Evolutionary conservation across 2,797 vertebrate genomes (phyloP).

Genomic region (Sebastes trivittatus): DNA sequence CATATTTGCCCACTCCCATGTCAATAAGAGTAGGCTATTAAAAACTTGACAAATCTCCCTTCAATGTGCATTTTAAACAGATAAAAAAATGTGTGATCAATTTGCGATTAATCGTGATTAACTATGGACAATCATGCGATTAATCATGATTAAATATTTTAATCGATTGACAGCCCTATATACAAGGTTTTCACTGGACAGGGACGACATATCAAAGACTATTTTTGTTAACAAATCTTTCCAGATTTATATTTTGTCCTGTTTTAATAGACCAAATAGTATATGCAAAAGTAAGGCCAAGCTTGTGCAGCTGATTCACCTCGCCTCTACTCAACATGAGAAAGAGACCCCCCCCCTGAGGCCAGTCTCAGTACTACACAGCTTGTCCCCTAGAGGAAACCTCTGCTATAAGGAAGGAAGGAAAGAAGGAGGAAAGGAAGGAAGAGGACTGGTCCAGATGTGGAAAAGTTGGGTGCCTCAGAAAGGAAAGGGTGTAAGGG

Average conservation of each 20-base stretch:
- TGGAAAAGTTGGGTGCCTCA: constrained; percentile 2
- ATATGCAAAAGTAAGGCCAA: background rate
- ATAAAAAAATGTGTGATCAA: too few relatives aligned
- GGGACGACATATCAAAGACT: background rate
- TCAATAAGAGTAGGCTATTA: too few relatives aligned
- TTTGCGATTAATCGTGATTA: too few relatives aligned
- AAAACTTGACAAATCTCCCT: too few relatives aligned
- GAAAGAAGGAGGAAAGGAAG: background rate
- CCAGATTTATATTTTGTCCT: background rate
- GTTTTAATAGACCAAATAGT: background rate
- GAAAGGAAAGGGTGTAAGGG: constrained; percentile 20
- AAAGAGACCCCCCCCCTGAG: constrained; percentile 45
- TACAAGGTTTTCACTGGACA: background rate
- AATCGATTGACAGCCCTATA: too few relatives aligned
- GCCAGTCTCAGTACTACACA: constrained; percentile 21
- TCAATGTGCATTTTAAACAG: too few relatives aligned
- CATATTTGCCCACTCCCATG: too few relatives aligned
- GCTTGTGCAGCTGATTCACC: background rate
- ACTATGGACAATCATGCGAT: too few relatives aligned
- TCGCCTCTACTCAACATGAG: constrained; percentile 4
- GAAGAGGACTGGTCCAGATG: constrained; percentile 35
- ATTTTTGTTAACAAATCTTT: background rate
- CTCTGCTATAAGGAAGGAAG: background rate
- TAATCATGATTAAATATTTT: too few relatives aligned
- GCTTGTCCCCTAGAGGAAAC: background rate